These are phyloP conservation scores for Calidris pygmaea DNA, from an alignment of 2,113 vertebrate species.

Conservation along the genomic window DNA sequence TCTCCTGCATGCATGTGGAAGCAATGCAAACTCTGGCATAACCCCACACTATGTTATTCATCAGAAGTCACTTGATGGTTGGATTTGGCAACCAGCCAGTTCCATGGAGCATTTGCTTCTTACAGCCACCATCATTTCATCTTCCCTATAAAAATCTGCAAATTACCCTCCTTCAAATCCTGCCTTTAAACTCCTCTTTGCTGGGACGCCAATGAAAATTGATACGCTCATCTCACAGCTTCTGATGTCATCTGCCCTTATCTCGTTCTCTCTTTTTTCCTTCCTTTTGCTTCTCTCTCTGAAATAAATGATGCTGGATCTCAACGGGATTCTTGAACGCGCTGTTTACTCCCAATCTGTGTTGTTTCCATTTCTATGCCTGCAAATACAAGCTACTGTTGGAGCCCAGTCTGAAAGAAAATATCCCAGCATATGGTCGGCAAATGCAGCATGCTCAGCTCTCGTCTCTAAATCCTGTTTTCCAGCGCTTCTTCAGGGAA, in stretches of 20 bases:
- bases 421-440: neutral
- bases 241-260: neutral
- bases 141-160: neutral
- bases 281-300: neutral
- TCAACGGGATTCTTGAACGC: neutral
- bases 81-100: neutral
- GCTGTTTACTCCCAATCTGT: neutral
- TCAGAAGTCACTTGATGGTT: neutral
- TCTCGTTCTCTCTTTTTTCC: neutral
- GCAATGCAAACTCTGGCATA: neutral
- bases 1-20: neutral
- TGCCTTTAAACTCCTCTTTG: neutral
- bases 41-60: neutral
- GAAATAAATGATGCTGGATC: neutral
- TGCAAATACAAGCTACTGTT: slow-evolving; percentile 18
- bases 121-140: neutral
- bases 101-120: neutral
- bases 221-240: neutral
- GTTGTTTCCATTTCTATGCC: neutral
- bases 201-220: neutral
- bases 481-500: neutral
- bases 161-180: neutral
- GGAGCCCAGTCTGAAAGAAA: slow-evolving; percentile 14
- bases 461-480: neutral
- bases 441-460: neutral